Evolutionary conservation across 2,797 vertebrate genomes (phyloP), one percentile per base, ranked within the genome.

Genomic region (Pseudotriccus pelzelni): DNA sequence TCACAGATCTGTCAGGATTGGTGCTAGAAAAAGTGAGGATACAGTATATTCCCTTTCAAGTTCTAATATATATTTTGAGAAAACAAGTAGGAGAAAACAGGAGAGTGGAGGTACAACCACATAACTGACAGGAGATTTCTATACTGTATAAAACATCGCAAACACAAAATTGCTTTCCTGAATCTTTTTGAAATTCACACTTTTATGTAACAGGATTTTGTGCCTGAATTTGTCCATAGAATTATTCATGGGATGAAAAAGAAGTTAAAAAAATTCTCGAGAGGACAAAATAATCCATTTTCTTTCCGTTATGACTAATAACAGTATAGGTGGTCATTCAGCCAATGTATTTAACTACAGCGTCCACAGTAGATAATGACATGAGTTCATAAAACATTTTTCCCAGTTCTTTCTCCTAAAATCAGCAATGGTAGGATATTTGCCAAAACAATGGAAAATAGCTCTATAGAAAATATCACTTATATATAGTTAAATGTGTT

Each of bases 221-320:
- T 58, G 50, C 11, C 15, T 81, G 24, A 89, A 78, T 81, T 92
- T 84, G 18, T 66, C 55, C 12, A 67, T 10, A 79, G 25, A 88
- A 81, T 68, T 89, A 87, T 74, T 83, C 49, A 67, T 34, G 16
- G 66, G 17, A 84, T 78, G 49, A 78, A 94, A 91, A 94, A 86
- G 20, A 80, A 74, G 14, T 86, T 64, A 10, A 69, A 89, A 56
- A 67, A 73, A 47, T 69, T 60, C n/a, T 78, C 9, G 49, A 22
- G 44, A 59, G 25, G 22, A 69, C 10, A 82, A 92, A 89, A 76
- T 43, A 78, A 73, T 63, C 11, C 5, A 39, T 86, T 88, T 90
- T 68, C 43, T 89, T 95, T 70, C 58, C 76, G 11, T 74, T 89
- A 50, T 47, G 58, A 75, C 15, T 64, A 72, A n/a, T 60, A 85